Conservation (phyloP, 2,888 invertebrate species). For the Dolomedes plantarius region DNA sequence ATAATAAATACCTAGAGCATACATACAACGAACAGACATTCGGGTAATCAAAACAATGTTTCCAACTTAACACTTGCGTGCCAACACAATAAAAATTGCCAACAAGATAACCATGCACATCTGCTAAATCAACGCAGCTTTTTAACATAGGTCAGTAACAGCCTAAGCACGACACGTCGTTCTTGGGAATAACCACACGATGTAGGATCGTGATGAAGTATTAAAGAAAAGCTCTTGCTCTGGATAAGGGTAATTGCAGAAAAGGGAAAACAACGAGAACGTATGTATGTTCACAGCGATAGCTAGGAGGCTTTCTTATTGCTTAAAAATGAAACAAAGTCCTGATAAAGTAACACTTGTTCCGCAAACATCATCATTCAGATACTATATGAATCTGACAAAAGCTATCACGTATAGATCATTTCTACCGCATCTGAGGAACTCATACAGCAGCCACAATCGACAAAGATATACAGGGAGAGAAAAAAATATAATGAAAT, state of each 20-base stretch:
- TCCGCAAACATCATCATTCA: not conserved
- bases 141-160: not conserved
- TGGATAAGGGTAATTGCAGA: not conserved
- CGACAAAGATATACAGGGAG: not conserved
- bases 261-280: not conserved
- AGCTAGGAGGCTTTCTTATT: not conserved
- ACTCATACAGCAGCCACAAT: not conserved
- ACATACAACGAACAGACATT: no score
- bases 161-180: not conserved
- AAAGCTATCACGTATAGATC: not conserved
- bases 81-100: not conserved
- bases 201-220: constrained; percentile 1
- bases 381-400: not conserved
- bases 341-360: not conserved
- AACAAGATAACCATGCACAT: not conserved
- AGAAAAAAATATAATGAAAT: not conserved
- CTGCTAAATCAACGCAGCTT: not conserved
- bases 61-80: constrained; percentile 3
- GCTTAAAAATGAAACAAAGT: not conserved
- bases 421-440: not conserved
- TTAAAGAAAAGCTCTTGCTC: not conserved
- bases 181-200: not conserved
- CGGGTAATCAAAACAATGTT: not conserved
- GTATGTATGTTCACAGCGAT: not conserved
- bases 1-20: no score